Evolutionary conservation across 2,113 vertebrate species (phyloP), one percentile per base, ranked within the genome.

Genomic region (Heterotilapia buettikoferi): DNA sequence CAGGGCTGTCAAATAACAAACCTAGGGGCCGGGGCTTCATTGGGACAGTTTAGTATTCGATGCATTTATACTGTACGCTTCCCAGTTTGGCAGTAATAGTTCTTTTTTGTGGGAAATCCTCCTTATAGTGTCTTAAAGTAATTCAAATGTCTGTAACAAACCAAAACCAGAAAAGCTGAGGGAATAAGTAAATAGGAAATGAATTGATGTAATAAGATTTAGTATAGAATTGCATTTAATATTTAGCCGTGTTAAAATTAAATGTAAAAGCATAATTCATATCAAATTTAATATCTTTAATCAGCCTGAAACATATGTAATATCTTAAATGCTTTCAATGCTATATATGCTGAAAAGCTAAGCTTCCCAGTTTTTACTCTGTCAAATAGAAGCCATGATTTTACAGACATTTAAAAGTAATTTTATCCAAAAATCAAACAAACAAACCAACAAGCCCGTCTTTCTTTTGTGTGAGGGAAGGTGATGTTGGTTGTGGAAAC

Each of bases 1-100:
- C 66, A 83, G 88, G 87, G 85, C 68, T 79, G 63, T 57, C 66
- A 90, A 87, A 92, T 90, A 80, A 87, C 36, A 82, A 86, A 82
- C 59, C 89, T 31, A 45, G 36, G 86, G 86, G 73, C 83, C 18
- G 21, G 26, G 45, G 24, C 38, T 82, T 81, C 59, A 85, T 61
- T 80, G 84, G 88, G 84, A 81, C 84, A 80, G 56, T 88, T 92
- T 79, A 83, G 53, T 11, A 21, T 80, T 71, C 6, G 12, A 29
- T 85, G 18, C 68, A 66, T 92, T 90, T 83, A 82, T 56, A 18
- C 19, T 57, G 36, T 14, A 6, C 5, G 19, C 56, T 19, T 54
- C 53, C 11, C 31, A 19, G 14, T 68, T 81, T 87, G 52, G 50
- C 12, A 50, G 29, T 82, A 83, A 88, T 57, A n/a, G 45, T 29